Conservation (phyloP, 2,797 vertebrate species). For the Typhlichthys subterraneus region DNA sequence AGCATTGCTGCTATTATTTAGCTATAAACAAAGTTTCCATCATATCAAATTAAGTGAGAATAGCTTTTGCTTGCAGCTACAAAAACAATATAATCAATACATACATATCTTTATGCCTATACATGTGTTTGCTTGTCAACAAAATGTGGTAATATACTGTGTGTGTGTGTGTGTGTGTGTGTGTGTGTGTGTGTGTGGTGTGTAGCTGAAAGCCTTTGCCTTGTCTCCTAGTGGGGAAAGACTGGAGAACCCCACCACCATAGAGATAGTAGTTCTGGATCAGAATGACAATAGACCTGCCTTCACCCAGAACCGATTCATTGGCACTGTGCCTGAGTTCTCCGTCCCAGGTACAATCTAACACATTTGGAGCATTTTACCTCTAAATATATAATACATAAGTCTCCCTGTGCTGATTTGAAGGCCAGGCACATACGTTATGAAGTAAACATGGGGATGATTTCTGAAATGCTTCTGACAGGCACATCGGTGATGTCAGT, state of each 20-base stretch:
- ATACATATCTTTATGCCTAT: no score
- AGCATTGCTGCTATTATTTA: not conserved
- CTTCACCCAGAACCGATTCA: conserved; percentile 82
- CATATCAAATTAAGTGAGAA: not conserved
- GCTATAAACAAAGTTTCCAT: not conserved
- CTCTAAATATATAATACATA: no score
- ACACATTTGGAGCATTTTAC: not conserved
- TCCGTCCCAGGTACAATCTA: conserved; percentile 84
- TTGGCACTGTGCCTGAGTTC: conserved; percentile 83
- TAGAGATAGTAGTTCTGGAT: conserved; percentile 95
- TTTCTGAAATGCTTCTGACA: conserved; percentile 44
- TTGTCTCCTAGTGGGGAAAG: conserved; percentile 88
- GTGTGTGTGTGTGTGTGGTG: conserved; percentile 8
- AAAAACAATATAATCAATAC: no score
- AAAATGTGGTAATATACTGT: not conserved
- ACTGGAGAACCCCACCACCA: conserved; percentile 92
- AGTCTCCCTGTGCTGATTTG: no score
- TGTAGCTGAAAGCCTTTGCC: conserved; percentile 91
- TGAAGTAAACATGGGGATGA: no score
- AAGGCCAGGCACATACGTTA: no score
- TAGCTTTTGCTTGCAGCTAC: no score
- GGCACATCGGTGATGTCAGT: conserved; percentile 89
- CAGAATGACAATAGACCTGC: conserved; percentile 95
- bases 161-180: conserved; percentile 7
- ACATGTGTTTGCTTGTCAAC: conserved; percentile 28